phyloP scores from a whole-genome alignment of 2,113 vertebrate species.

The Trachemys scripta region DNA sequence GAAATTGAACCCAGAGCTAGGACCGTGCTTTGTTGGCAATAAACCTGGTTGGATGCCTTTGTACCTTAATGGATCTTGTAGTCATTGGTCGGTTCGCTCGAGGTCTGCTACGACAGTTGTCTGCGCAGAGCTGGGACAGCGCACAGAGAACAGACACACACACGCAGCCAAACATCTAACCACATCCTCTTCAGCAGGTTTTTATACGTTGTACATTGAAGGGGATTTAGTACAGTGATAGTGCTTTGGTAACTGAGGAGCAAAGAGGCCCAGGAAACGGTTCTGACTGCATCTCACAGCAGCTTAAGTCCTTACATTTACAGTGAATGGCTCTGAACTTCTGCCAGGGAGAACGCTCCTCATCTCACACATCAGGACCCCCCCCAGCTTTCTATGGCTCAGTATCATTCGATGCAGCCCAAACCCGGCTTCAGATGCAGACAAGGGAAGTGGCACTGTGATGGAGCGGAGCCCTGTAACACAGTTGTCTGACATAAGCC shows the following conservation, averaged over 20 bases:
- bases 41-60: too few relatives aligned
- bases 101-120: too few relatives aligned
- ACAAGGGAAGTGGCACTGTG: rapidly evolving
- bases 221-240: neutral
- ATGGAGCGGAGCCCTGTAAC: neutral
- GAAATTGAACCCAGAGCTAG: neutral
- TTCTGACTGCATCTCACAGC: neutral
- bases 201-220: neutral
- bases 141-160: too few relatives aligned
- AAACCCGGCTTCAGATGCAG: neutral
- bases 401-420: neutral
- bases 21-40: too few relatives aligned
- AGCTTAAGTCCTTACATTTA: neutral
- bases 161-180: too few relatives aligned
- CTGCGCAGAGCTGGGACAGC: too few relatives aligned
- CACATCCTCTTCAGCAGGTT: neutral
- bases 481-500: neutral
- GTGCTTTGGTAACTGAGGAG: neutral
- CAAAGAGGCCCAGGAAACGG: neutral
- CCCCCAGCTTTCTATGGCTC: neutral
- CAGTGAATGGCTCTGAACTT: neutral
- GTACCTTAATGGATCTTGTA: too few relatives aligned
- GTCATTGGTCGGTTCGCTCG: too few relatives aligned
- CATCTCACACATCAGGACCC: neutral
- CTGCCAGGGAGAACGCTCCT: neutral